Conservation (phyloP, 2,888 invertebrate genomes). For the Geophilus truncorum region DNA sequence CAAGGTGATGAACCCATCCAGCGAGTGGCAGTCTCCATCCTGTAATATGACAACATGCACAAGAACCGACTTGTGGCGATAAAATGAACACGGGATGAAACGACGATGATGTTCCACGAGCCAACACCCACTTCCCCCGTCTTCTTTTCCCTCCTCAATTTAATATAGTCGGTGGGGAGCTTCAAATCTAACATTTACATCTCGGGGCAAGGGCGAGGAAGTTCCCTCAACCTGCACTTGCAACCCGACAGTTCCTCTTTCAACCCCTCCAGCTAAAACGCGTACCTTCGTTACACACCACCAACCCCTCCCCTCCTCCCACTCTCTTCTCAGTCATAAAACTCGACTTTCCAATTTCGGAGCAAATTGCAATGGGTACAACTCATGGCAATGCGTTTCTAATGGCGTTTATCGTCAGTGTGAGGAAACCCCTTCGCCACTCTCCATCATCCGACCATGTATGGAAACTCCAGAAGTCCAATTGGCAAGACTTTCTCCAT, state of each 20-base stretch:
- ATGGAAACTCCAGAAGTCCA: neutral
- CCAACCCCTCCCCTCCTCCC: neutral
- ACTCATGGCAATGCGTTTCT: neutral
- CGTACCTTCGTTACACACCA: neutral
- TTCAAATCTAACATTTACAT: neutral
- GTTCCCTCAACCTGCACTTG: neutral
- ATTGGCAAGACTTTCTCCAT: neutral
- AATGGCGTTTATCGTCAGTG: neutral
- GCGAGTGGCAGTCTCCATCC: neutral
- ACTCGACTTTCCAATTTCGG: neutral
- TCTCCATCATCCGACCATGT: neutral
- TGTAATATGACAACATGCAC: neutral
- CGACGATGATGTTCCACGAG: neutral
- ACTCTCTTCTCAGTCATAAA: neutral
- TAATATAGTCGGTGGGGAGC: neutral
- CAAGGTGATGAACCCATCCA: neutral
- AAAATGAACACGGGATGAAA: neutral
- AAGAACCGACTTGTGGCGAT: neutral
- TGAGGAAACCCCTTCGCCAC: neutral
- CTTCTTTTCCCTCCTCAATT: neutral
- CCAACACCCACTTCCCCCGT: neutral
- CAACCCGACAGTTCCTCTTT: neutral
- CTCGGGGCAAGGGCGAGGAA: neutral
- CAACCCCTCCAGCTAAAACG: neutral
- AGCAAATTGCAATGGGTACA: neutral